These are phyloP conservation scores for Polyploca ridens DNA, from an alignment of 2,888 invertebrate species.

Conservation along the genomic window DNA sequence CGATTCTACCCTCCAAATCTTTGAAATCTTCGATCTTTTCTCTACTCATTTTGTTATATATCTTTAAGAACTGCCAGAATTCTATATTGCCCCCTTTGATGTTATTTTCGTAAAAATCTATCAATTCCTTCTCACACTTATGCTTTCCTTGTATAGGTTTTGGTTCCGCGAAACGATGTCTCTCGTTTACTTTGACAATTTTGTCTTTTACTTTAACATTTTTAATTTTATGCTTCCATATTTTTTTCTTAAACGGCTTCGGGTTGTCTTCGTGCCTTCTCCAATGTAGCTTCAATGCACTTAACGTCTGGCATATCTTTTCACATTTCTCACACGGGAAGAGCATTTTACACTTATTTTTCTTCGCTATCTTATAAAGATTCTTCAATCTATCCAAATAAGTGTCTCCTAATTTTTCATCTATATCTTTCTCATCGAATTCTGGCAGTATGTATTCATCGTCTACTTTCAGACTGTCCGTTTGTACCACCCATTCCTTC, in stretches of 20 bases:
- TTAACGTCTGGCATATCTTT: constrained; percentile 62
- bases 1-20: constrained; percentile 55
- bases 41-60: constrained; percentile 66
- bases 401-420: constrained; percentile 34
- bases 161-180: constrained; percentile 51
- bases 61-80: constrained; percentile 76
- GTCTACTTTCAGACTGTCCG: constrained; percentile 40
- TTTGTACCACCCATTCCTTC: constrained; percentile 64
- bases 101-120: constrained; percentile 65
- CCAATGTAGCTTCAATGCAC: constrained; percentile 62
- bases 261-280: constrained; percentile 61
- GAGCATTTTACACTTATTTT: constrained; percentile 53
- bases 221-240: constrained; percentile 55
- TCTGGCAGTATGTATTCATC: constrained; percentile 47
- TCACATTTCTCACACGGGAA: constrained; percentile 68
- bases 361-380: constrained; percentile 53
- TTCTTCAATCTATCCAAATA: constrained; percentile 58
- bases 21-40: constrained; percentile 64
- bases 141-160: constrained; percentile 65
- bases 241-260: constrained; percentile 61
- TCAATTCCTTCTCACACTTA: constrained; percentile 64
- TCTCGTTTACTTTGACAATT: constrained; percentile 9
- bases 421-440: constrained; percentile 37
- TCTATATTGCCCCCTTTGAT: constrained; percentile 69
- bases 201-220: constrained; percentile 11